Evolutionary conservation across 1,140 invertebrate genomes (phyloP).

Genomic region (Calephelis virginiensis): DNA sequence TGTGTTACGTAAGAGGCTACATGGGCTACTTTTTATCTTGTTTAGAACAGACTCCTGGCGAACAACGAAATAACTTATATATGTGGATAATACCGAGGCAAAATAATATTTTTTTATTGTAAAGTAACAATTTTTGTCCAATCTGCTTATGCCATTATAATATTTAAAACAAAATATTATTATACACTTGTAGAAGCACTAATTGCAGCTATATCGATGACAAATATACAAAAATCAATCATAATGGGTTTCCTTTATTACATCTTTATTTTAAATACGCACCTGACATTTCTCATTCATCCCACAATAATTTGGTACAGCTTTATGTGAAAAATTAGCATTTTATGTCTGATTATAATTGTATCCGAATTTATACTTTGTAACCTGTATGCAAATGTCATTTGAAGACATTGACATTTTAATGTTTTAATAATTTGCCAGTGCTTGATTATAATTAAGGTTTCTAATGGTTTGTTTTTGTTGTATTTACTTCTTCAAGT

Average conservation of each 20-base stretch:
- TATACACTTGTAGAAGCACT: too few species aligned
- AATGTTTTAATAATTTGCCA: slow-evolving; percentile 24
- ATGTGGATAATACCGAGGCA: too few species aligned
- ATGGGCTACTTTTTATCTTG: too few species aligned
- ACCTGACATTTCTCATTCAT: slow-evolving; percentile 63
- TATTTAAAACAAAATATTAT: too few species aligned
- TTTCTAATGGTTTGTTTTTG: slow-evolving; percentile 2
- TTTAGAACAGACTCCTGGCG: too few species aligned
- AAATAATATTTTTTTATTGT: too few species aligned
- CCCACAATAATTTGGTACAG: slow-evolving; percentile 34
- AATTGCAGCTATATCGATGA: too few species aligned
- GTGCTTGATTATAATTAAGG: slow-evolving; percentile 17
- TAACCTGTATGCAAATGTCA: slow-evolving; percentile 43
- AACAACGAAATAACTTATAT: too few species aligned
- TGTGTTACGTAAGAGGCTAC: too few species aligned
- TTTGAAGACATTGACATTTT: slow-evolving; percentile 34
- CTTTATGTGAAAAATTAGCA: slow-evolving; percentile 34
- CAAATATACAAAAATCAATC: slow-evolving; percentile 27
- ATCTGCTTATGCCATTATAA: too few species aligned
- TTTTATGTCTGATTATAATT: slow-evolving; percentile 34
- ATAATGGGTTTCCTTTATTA: not conserved
- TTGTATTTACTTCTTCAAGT: slow-evolving; percentile 2
- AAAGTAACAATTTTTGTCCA: too few species aligned
- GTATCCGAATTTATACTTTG: slow-evolving; percentile 35
- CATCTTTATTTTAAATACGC: not conserved